Conservation (phyloP, 2,888 invertebrate species). For the Platycheirus albimanus region DNA sequence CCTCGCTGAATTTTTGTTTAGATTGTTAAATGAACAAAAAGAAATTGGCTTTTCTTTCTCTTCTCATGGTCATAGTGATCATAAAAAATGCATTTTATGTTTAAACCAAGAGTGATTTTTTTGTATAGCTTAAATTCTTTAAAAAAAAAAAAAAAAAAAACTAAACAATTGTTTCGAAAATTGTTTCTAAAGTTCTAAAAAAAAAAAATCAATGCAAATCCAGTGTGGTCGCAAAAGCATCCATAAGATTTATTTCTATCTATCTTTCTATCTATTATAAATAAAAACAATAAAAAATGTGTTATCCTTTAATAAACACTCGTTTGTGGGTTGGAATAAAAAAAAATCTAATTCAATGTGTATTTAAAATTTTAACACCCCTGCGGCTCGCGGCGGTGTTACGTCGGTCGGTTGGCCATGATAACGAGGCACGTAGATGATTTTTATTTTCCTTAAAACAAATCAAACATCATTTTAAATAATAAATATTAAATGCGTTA, state of each 20-base stretch:
- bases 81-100: slow-evolving; percentile 54
- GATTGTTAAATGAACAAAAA: no score
- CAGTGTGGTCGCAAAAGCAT: no score
- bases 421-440: slow-evolving; percentile 27
- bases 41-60: slow-evolving; percentile 13
- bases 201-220: slow-evolving; percentile 41
- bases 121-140: no score
- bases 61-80: slow-evolving; percentile 41
- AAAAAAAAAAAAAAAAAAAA: no score
- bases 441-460: slow-evolving; percentile 30
- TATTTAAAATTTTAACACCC: slow-evolving; percentile 29
- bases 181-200: slow-evolving; percentile 5
- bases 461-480: slow-evolving; percentile 29
- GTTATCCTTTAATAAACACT: slow-evolving; percentile 44
- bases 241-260: no score
- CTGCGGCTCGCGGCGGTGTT: no score
- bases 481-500: slow-evolving; percentile 7
- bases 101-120: slow-evolving; percentile 27
- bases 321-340: slow-evolving; percentile 11
- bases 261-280: no score
- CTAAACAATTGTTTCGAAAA: slow-evolving; percentile 21
- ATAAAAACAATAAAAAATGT: slow-evolving; percentile 26
- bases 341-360: background rate
- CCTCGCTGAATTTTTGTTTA: slow-evolving; percentile 15
- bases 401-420: no score